phyloP scores from a whole-genome alignment of 2,797 vertebrate genomes.

The Parauchenoglanis ngamensis region DNA sequence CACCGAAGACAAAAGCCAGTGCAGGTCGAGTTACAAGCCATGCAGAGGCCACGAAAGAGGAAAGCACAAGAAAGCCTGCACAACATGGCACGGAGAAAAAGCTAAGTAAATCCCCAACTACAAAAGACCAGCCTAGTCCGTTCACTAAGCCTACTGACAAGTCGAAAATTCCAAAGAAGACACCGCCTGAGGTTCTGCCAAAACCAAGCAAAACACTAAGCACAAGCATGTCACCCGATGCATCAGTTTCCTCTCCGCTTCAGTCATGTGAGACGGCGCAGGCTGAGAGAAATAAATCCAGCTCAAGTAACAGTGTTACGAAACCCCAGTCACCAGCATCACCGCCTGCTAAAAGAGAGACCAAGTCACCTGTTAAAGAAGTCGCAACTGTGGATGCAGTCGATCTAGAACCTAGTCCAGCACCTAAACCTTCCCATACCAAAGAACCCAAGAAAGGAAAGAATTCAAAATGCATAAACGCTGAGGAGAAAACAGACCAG shows the following conservation, averaged over 20 bases:
- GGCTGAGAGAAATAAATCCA: conserved; percentile 61
- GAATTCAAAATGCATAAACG: conserved; percentile 40
- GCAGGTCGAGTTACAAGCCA: conserved; percentile 60
- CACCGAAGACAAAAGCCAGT: conserved; percentile 61
- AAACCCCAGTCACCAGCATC: conserved; percentile 37
- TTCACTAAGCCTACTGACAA: conserved; percentile 54
- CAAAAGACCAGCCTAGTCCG: conserved; percentile 61
- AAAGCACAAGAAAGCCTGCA: conserved; percentile 47
- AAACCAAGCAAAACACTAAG: conserved; percentile 62
- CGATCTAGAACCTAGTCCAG: conserved; percentile 14
- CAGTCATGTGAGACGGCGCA: conserved; percentile 61
- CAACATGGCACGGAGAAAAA: conserved; percentile 57
- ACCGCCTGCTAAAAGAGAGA: conserved; percentile 41
- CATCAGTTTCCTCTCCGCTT: conserved; percentile 36
- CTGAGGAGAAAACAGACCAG: conserved; percentile 53
- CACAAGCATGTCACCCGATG: conserved; percentile 47
- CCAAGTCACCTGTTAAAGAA: conserved; percentile 26
- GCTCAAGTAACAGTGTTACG: conserved; percentile 35
- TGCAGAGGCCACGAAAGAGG: conserved; percentile 52
- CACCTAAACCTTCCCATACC: conserved; percentile 26
- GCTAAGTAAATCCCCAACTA: conserved; percentile 51
- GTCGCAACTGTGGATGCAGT: neutral
- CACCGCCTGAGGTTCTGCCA: conserved; percentile 60
- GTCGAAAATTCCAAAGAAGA: conserved; percentile 75
- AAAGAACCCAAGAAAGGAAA: conserved; percentile 57